Base-by-base conservation (phyloP, 2,797 vertebrate genomes). In the Scolopax rusticola region DNA sequence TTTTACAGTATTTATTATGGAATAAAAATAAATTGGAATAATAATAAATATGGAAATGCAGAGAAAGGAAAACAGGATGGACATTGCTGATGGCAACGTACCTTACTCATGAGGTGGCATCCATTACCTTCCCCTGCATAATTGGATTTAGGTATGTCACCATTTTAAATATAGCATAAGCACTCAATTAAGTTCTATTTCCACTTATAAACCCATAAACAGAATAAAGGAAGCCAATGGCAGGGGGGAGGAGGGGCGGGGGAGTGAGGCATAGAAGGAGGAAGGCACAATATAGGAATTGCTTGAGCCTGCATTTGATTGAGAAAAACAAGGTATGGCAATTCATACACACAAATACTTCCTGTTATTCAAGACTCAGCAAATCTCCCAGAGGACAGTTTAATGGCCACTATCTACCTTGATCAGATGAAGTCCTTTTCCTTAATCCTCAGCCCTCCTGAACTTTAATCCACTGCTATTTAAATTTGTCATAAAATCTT, bases 401-500 rank as follows among this genome's bases (percentile, higher is more conserved):
- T 87, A 94, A 95, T 71, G 45, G 61, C 65, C 47, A 59, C 50
- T 91, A 88, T 92, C 89, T 86, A 23, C 59, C 71, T 5, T 83
- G 84, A 85, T 80, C 91, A 96, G 91, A 93, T 82, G 74, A 96
- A 94, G 53, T 74, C n/a, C 59, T 40, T 95, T 88, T 86, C 56
- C 87, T 71, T 77, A 93, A 96, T 87, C 32, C 32, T 56, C 86
- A 77, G 36, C 28, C 13, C 75, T 88, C 48, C 36, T 77, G 74
- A 91, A 84, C 67, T 84, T 70, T 84, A 95, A 93, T 89, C 76
- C 63, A 48, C 30, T 40, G 48, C 71, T 95, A 76, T 87, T 97
- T 93, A 95, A 92, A 87, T 91, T 76, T 45, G 81, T 45, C 81
- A 94, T 87, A 59, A 95, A 94, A 91, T 87, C 38, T 45, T 91